A percentile compares a stretch with the other conserved stretches of the same genome.
These are phyloP conservation scores for Brachypteracias leptosomus DNA, from an alignment of 2,113 vertebrate species.

Conservation along the genomic window DNA sequence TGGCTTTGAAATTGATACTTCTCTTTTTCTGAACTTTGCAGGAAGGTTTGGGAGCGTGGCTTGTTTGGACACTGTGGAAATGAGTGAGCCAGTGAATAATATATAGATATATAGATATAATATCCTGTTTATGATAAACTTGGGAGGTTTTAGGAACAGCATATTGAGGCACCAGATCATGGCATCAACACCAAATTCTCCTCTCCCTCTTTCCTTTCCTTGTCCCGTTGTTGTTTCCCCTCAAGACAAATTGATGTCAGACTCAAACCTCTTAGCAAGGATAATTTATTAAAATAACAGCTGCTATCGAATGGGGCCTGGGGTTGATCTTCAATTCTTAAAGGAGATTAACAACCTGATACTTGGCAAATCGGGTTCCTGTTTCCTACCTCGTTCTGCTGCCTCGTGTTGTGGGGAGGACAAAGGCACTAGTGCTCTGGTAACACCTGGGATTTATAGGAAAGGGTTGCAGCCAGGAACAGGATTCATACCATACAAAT, in stretches of 20 bases:
- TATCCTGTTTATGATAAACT: not conserved
- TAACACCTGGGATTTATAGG: not conserved
- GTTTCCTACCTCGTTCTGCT: not conserved
- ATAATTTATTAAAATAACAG: conserved; percentile 37
- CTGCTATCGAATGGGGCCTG: not conserved
- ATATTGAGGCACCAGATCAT: not conserved
- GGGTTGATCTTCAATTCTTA: not conserved
- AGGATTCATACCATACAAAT: not conserved
- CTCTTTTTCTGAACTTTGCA: not conserved
- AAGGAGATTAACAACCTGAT: conserved; percentile 10
- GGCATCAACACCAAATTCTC: not conserved
- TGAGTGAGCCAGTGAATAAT: conserved; percentile 5
- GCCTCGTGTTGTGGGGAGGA: not conserved
- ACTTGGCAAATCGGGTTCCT: not conserved
- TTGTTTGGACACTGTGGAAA: not conserved
- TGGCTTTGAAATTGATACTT: not conserved
- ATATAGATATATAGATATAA: too few relatives aligned
- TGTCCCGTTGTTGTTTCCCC: not conserved
- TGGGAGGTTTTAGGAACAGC: not conserved
- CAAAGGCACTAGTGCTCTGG: not conserved
- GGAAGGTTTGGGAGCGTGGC: not conserved
- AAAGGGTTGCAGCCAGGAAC: not conserved
- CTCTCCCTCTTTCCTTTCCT: not conserved
- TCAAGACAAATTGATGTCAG: not conserved
- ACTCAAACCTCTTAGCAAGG: not conserved